phyloP scores from a whole-genome alignment of 1,140 invertebrate genomes.

The Eciton burchellii region DNA sequence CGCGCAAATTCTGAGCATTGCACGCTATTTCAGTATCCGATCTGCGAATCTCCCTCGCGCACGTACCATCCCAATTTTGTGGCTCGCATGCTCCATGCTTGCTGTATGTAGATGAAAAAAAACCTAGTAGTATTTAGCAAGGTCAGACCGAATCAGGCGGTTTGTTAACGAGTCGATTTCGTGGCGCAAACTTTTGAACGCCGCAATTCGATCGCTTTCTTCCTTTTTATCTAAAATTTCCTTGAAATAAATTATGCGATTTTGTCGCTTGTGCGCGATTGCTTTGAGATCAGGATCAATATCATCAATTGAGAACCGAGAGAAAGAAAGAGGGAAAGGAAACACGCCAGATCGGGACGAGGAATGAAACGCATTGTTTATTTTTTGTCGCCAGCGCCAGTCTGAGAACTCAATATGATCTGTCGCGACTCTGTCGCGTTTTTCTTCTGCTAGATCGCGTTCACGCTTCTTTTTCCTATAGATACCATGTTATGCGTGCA shows the following conservation, averaged over 20 bases:
- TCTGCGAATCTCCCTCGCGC: not conserved
- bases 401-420: constrained; percentile 8
- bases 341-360: not conserved
- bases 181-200: too few relatives aligned
- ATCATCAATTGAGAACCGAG: too few relatives aligned
- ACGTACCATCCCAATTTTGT: not conserved
- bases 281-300: not conserved
- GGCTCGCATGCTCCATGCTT: not conserved
- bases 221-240: too few relatives aligned
- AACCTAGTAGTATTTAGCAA: too few relatives aligned
- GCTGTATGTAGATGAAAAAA: too few relatives aligned
- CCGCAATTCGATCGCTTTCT: too few relatives aligned
- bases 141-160: too few relatives aligned
- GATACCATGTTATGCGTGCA: not conserved
- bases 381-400: not conserved
- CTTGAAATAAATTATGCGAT: too few relatives aligned
- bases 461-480: not conserved
- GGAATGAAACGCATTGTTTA: not conserved
- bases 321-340: too few relatives aligned
- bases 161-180: too few relatives aligned
- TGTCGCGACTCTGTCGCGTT: not conserved
- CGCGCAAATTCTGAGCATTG: not conserved
- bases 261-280: too few relatives aligned
- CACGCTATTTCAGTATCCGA: not conserved
- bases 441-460: not conserved